Percentiles rank a stretch among this genome's conserved stretches.
These are phyloP conservation scores for Xestia rhomboidea DNA, from an alignment of 2,888 invertebrate species.

Conservation along the genomic window DNA sequence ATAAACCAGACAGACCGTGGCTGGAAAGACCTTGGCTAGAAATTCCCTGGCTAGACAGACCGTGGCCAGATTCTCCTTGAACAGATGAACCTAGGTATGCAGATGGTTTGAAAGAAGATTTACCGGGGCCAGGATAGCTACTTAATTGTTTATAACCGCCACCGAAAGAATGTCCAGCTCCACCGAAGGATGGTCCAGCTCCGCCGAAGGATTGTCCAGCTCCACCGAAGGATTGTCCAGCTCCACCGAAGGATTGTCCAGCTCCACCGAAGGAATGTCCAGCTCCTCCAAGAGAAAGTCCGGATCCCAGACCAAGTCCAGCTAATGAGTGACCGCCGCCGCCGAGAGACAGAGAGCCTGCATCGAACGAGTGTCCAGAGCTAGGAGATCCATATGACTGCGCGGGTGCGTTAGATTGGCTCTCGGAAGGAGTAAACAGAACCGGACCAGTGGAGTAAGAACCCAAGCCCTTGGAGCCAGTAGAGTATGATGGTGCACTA, in stretches of 20 bases:
- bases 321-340: constrained; percentile 73
- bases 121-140: constrained; percentile 78
- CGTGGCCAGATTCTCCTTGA: constrained; percentile 79
- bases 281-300: constrained; percentile 67
- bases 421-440: constrained; percentile 81
- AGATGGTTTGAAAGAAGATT: constrained; percentile 86
- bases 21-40: constrained; percentile 68
- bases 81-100: constrained; percentile 85
- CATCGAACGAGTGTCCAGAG: constrained; percentile 71
- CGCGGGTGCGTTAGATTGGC: constrained; percentile 71
- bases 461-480: constrained; percentile 86
- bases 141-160: constrained; percentile 78
- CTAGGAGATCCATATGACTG: constrained; percentile 75
- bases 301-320: constrained; percentile 61
- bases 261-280: constrained; percentile 66
- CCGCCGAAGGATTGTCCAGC: constrained; percentile 74
- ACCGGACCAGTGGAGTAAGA: constrained; percentile 87
- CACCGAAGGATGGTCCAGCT: constrained; percentile 50
- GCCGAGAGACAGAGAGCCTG: constrained; percentile 61
- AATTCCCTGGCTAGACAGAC: constrained; percentile 76
- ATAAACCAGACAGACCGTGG: constrained; percentile 77
- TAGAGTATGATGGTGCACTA: constrained; percentile 82
- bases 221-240: constrained; percentile 62
- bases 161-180: constrained; percentile 71
- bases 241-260: constrained; percentile 67